Evolutionary conservation across 2,888 invertebrate genomes (phyloP).

Genomic region (Nomada goodeniana): DNA sequence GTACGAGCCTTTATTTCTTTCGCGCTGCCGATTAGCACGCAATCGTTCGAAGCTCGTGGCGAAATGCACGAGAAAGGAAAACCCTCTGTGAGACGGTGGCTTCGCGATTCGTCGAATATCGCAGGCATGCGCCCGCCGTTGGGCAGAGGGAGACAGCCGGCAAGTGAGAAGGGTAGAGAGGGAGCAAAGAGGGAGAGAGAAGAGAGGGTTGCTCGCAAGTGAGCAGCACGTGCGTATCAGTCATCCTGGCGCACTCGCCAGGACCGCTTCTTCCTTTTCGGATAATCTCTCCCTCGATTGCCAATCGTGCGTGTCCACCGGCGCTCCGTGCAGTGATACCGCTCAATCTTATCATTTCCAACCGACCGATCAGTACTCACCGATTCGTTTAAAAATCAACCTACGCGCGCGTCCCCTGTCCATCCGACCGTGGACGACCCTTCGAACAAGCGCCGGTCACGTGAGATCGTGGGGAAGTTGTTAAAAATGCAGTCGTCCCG

Average conservation of each 20-base stretch:
- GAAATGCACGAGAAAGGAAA: conserved; percentile 15
- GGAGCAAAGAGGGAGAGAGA: conserved; percentile 53
- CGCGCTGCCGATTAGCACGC: conserved; percentile 33
- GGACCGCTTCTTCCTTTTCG: conserved; percentile 68
- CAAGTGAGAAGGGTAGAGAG: conserved; percentile 45
- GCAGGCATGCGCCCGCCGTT: conserved; percentile 77
- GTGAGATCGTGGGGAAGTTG: not conserved
- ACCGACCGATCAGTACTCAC: not conserved
- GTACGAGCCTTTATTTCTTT: not conserved
- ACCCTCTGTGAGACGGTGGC: conserved; percentile 35
- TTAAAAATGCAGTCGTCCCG: conserved; percentile 44
- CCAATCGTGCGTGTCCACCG: not conserved
- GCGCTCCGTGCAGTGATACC: not conserved
- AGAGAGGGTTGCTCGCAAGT: conserved; percentile 74
- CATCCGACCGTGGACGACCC: not conserved
- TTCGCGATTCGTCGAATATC: conserved; percentile 65
- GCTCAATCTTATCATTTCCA: not conserved
- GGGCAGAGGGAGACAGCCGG: conserved; percentile 55
- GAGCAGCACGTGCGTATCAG: conserved; percentile 80
- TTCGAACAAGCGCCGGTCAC: not conserved
- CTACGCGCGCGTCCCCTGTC: not conserved
- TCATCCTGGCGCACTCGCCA: conserved; percentile 77
- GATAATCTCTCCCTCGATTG: conserved; percentile 33
- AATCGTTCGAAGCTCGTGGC: conserved; percentile 17
- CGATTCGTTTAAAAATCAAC: not conserved